Conservation (phyloP, 1,140 invertebrate species). For the Macrotrachela quadricornifera region DNA sequence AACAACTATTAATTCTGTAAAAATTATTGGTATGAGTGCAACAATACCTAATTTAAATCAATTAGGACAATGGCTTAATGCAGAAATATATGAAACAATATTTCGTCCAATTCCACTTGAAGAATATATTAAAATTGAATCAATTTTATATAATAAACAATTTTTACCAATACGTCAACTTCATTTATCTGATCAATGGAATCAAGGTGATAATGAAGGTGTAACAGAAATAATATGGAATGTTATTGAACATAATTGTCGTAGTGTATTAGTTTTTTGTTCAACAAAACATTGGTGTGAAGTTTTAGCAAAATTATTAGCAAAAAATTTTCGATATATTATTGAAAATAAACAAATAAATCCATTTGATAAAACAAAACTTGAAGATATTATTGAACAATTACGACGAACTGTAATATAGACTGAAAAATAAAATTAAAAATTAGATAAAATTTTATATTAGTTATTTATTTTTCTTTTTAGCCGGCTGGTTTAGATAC, state of each 20-base stretch:
- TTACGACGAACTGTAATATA: background rate
- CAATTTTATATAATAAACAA: conserved; percentile 26
- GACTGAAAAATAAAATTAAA: background rate
- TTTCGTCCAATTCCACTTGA: conserved; percentile 69
- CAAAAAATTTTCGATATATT: conserved; percentile 41
- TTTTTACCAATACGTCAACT: no score
- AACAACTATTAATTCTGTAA: background rate
- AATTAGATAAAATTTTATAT: no score
- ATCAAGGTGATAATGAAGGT: no score
- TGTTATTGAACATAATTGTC: conserved; percentile 33
- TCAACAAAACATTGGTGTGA: conserved; percentile 49
- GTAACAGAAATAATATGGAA: no score
- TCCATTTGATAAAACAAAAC: conserved; percentile 2
- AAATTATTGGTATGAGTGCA: conserved; percentile 70
- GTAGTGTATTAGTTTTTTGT: conserved; percentile 79
- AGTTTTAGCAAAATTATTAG: conserved; percentile 18
- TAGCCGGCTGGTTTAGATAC: conserved; percentile 63
- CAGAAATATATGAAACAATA: conserved; percentile 49
- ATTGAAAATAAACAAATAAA: background rate
- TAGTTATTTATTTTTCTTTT: no score
- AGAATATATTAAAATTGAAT: conserved; percentile 51
- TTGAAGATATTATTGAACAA: background rate
- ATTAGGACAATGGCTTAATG: conserved; percentile 63
- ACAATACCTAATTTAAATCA: conserved; percentile 69
- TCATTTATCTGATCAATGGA: no score